Evolutionary conservation across 1,140 invertebrate genomes (phyloP), one percentile per base, ranked within the genome.

Genomic region (Adoxophyes honmai): DNA sequence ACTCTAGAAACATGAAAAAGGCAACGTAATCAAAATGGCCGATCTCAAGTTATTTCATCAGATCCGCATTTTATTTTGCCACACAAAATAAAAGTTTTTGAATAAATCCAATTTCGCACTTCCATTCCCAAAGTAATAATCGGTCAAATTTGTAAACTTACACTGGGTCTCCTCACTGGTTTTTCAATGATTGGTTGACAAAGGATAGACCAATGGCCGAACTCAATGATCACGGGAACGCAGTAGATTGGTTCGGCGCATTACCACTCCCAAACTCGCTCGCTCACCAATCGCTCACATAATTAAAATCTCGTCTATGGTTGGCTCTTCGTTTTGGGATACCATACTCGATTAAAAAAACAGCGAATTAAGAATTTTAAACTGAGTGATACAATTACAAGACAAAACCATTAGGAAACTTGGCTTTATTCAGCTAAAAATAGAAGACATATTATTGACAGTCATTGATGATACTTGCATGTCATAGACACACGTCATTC

Each of bases 171-270:
- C 71, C 81, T 88, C 78, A 87, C 81, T 82, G 86, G 84, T 86
- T 85, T 89, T 85, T 78, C 86, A 71, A 88, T 89, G 88, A 89
- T 89, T 89, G 88, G 86, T 87, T 88, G 85, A 84, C 86, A 86
- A 88, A 82, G 69, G 81, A 80, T 86, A 89, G 88, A 89, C 88
- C 88, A 89, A 89, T 89, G 83, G 85, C 66, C 86, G 86, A 85
- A 80, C 81, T 86, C 80, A 86, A 81, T 83, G 81, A 85, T 82
- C 81, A 75, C 69, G 77, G 68, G 84, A 78, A 88, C 78, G 86
- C 78, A 81, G 82, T 86, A 89, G 86, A 89, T 89, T 89, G 88
- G 88, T 87, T 88, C 83, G 80, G 66, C 70, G 65, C 74, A 75
- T 82, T 88, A 89, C 87, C 87, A 89, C 87, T 89, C 84, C 83